phyloP scores from a whole-genome alignment of 2,888 invertebrate genomes.

The Agrotis ipsilon region DNA sequence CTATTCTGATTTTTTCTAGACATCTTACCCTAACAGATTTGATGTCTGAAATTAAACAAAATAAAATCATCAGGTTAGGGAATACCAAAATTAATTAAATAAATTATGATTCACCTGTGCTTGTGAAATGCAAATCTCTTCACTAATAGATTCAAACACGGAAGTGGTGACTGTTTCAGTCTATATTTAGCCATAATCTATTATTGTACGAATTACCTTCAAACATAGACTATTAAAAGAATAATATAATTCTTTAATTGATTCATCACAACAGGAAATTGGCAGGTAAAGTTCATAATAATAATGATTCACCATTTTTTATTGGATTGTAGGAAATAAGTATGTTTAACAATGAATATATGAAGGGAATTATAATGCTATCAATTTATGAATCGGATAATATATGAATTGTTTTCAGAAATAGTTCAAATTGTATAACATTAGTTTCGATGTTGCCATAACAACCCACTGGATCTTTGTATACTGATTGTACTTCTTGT shows the following conservation, averaged over 20 bases:
- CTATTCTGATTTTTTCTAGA: not conserved
- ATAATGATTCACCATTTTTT: slow-evolving; percentile 41
- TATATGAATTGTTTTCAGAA: not conserved
- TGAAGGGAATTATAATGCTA: not conserved
- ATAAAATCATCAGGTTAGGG: not conserved
- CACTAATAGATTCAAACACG: slow-evolving; percentile 20
- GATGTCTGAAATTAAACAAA: too few species aligned
- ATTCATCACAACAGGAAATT: slow-evolving; percentile 45
- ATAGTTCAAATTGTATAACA: not conserved
- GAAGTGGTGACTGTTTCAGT: slow-evolving; percentile 28
- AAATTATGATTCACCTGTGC: slow-evolving; percentile 25
- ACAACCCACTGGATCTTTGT: too few species aligned
- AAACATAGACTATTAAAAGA: slow-evolving; percentile 23
- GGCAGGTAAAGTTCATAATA: slow-evolving; percentile 37
- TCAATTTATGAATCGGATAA: not conserved
- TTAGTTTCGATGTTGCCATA: too few species aligned
- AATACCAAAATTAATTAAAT: not conserved
- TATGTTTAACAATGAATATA: not conserved
- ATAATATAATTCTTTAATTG: slow-evolving; percentile 33
- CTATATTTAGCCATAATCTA: slow-evolving; percentile 24
- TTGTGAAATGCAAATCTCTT: slow-evolving; percentile 21
- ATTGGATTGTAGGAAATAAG: slow-evolving; percentile 5
- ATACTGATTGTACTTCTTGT: too few species aligned
- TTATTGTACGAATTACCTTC: slow-evolving; percentile 30
- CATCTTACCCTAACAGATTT: not conserved